These are phyloP conservation scores for Axis porcinus DNA, from an alignment of 2,113 vertebrate species.

Conservation along the genomic window DNA sequence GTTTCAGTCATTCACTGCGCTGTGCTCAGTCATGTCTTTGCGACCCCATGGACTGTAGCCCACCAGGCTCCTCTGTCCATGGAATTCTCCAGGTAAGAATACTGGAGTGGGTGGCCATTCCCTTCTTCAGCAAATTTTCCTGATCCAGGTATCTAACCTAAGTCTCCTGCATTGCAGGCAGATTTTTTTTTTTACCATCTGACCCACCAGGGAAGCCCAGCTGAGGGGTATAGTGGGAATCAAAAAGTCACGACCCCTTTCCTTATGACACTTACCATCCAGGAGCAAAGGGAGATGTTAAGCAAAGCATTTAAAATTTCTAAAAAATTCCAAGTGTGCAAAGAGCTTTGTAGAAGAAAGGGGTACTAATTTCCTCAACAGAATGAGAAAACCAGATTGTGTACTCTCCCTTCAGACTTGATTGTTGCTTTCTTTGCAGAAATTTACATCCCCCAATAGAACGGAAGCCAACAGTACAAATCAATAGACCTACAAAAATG, in stretches of 20 bases:
- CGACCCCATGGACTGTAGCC: background rate
- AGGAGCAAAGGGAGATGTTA: background rate
- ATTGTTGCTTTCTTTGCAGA: background rate
- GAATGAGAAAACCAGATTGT: background rate
- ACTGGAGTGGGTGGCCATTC: background rate
- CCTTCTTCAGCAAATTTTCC: background rate
- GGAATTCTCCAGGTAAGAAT: background rate
- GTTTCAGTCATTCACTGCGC: background rate
- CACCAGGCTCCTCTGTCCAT: background rate
- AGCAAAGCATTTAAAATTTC: background rate
- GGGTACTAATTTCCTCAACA: background rate
- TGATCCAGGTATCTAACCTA: accelerated
- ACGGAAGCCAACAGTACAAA: background rate
- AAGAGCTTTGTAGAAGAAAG: background rate
- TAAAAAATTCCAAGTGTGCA: background rate
- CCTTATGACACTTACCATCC: background rate
- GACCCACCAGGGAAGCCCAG: background rate
- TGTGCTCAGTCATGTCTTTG: background rate
- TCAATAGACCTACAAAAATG: background rate
- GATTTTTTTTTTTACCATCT: background rate
- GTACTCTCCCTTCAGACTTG: background rate
- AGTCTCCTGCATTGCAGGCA: background rate
- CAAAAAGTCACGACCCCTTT: background rate
- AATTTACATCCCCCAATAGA: background rate
- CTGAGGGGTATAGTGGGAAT: background rate